A percentile compares a stretch with the other conserved stretches of the same genome.
phyloP scores from a whole-genome alignment of 2,113 vertebrate genomes.

The Theristicus caerulescens region DNA sequence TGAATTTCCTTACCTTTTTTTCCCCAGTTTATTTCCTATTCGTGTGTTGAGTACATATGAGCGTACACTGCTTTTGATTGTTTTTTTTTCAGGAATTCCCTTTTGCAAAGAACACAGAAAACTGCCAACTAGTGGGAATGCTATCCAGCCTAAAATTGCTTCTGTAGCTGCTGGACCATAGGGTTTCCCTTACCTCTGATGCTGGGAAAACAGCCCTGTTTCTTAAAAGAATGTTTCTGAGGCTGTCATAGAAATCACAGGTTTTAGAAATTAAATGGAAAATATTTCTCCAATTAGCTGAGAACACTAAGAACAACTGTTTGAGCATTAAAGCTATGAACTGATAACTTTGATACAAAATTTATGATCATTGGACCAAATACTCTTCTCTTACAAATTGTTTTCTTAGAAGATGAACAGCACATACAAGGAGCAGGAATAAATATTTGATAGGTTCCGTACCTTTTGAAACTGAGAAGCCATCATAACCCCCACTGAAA shows the following conservation, averaged over 20 bases:
- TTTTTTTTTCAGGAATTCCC: not conserved
- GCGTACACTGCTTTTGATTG: not conserved
- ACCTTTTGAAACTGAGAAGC: not conserved
- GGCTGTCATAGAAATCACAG: not conserved
- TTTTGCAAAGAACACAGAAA: not conserved
- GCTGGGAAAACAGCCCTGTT: not conserved
- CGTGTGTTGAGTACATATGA: not conserved
- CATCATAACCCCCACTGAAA: not conserved
- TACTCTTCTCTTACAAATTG: not conserved
- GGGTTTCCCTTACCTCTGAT: not conserved
- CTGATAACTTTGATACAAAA: not conserved
- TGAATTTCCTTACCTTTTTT: not conserved
- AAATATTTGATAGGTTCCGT: not conserved
- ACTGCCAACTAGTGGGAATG: not conserved
- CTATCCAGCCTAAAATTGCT: not conserved
- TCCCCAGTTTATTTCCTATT: not conserved
- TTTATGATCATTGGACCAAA: not conserved
- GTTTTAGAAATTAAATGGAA: not conserved
- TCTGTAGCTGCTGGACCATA: not conserved
- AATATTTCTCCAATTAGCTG: not conserved
- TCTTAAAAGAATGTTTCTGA: not conserved
- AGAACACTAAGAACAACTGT: not conserved
- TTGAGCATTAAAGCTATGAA: not conserved
- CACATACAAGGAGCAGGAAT: not conserved
- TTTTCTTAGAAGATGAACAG: not conserved